These are phyloP conservation scores for Bombyx mandarina DNA, from an alignment of 1,140 invertebrate genomes.

Conservation along the genomic window DNA sequence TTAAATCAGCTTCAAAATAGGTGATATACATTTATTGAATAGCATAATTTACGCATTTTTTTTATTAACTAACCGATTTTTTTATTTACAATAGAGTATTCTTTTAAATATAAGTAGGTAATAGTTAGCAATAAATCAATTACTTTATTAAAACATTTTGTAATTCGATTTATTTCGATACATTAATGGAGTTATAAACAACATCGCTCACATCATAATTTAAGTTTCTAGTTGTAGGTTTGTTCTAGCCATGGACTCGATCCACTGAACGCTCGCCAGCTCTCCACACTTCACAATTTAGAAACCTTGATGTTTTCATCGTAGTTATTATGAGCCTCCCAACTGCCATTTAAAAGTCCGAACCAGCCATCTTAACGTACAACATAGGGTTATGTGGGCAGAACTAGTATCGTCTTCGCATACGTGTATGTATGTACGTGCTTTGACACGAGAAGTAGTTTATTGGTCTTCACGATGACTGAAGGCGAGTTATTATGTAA, in stretches of 20 bases:
- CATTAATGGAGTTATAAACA: too few species aligned
- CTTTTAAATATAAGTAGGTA: too few species aligned
- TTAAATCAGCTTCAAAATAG: too few species aligned
- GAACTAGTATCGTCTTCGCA: conserved; percentile 35
- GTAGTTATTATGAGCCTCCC: conserved; percentile 16
- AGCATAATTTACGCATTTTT: too few species aligned
- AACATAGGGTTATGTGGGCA: conserved; percentile 47
- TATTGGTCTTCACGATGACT: conserved; percentile 38
- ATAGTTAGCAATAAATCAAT: too few species aligned
- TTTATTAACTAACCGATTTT: too few species aligned
- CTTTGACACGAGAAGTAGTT: conserved; percentile 48
- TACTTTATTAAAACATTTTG: too few species aligned
- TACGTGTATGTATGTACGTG: conserved; percentile 31
- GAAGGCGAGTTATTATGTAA: conserved; percentile 50
- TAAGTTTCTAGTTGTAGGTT: too few species aligned
- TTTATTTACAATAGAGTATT: too few species aligned
- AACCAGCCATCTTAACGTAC: conserved; percentile 11
- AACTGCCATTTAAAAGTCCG: background rate
- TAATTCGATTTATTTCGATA: too few species aligned
- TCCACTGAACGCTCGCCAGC: conserved; percentile 5
- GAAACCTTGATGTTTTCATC: conserved; percentile 20
- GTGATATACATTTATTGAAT: too few species aligned
- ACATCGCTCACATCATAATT: too few species aligned
- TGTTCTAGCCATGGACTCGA: background rate
- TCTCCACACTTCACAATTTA: conserved; percentile 17